Evolutionary conservation across 2,888 invertebrate genomes (phyloP), one percentile per base, ranked within the genome.

Genomic region (Dynastes hyllus): DNA sequence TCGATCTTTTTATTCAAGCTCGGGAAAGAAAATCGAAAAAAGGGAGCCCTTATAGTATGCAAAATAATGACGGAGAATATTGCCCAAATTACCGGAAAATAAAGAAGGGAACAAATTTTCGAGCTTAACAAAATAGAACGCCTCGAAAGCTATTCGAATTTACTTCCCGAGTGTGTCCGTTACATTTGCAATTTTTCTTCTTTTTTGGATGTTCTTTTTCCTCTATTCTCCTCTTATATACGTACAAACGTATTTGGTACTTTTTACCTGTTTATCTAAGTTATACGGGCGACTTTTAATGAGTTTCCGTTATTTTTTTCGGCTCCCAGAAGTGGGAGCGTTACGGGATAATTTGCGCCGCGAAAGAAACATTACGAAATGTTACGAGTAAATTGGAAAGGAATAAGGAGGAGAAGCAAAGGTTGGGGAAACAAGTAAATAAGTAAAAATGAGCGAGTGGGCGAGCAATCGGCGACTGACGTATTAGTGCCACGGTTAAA

Each of bases 71-170:
- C 58, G 51, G 37, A 40, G 58, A 58, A 61, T 45, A 55, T 73
- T 73, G 73, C 58, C 58, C 58, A 73, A 73, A 73, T 73, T 73
- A 58, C 73, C 73, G 73, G 73, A 73, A 73, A 73, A 73, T 73
- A 73, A 73, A 73, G 73, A 22, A 40, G 67, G 58, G 50, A 73
- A 73, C 73, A 73, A 73, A 73, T 73, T 73, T 73, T 73, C 55
- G 22, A 45, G 58, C 73, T 73, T 58, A 73, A 73, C 58, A 40
- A 61, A 61, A 73, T 73, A 73, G 58, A 73, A 40, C 73, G 9
- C 22, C 40, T 22, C 55, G 58, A 45, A 73, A 73, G 16, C 73
- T 37, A 40, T 73, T 73, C 22, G 58, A 73, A 55, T 58, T 73
- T 37, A 73, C 73, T 61, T 58, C 16, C n/a, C 37, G 32, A 22